Percentiles rank a stretch among this genome's conserved stretches.
Conservation (phyloP, 2,888 invertebrate genomes). For the Actias luna region DNA sequence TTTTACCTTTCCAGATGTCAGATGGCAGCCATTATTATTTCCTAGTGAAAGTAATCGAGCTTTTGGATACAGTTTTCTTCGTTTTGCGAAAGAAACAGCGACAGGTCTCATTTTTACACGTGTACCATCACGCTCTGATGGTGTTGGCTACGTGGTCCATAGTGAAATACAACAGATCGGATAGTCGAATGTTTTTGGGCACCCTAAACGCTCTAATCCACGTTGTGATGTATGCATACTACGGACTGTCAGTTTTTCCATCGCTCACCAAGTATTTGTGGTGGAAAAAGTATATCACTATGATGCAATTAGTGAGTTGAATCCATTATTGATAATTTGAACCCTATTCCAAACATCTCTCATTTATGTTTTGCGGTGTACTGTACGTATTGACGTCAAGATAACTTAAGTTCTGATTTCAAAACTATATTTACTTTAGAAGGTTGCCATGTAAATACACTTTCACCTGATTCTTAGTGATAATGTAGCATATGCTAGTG, state of each 20-base stretch:
- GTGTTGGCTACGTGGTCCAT: slow-evolving; percentile 87
- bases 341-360: not conserved
- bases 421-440: not conserved
- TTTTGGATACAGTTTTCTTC: slow-evolving; percentile 91
- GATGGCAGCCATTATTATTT: slow-evolving; percentile 83
- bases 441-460: no score
- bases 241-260: slow-evolving; percentile 87
- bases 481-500: no score
- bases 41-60: slow-evolving; percentile 86
- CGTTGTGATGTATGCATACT: slow-evolving; percentile 89
- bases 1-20: slow-evolving; percentile 37
- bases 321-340: not conserved
- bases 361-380: no score
- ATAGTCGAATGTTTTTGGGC: slow-evolving; percentile 85
- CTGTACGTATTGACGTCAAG: no score
- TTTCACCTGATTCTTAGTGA: no score
- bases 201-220: slow-evolving; percentile 87
- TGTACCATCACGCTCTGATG: slow-evolving; percentile 91
- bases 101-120: slow-evolving; percentile 92
- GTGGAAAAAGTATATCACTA: slow-evolving; percentile 92
- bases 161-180: slow-evolving; percentile 86
- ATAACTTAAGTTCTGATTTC: no score
- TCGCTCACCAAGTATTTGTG: slow-evolving; percentile 85
- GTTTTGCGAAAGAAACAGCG: slow-evolving; percentile 88
- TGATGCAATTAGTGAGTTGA: slow-evolving; percentile 85